phyloP scores from a whole-genome alignment of 2,888 invertebrate genomes.

The Galerucella calmariensis region DNA sequence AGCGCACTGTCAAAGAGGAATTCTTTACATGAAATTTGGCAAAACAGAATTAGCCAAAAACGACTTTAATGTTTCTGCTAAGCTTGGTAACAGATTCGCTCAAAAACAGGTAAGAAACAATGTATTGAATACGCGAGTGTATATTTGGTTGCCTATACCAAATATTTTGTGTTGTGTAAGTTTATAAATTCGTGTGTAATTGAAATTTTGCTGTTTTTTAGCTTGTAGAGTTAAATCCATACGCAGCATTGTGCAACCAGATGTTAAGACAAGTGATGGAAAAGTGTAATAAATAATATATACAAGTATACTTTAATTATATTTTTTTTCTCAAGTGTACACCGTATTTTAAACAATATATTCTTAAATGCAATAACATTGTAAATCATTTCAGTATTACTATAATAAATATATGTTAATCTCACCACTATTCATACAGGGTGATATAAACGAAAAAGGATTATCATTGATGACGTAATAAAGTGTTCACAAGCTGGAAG shows the following conservation, averaged over 20 bases:
- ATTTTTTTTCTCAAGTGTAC: conserved; percentile 42
- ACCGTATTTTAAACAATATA: conserved; percentile 47
- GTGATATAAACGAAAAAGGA: neutral
- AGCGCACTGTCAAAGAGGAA: conserved; percentile 86
- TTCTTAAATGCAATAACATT: conserved; percentile 45
- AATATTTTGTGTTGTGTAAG: too few relatives aligned
- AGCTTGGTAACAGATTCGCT: conserved; percentile 88
- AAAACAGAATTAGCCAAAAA: conserved; percentile 75
- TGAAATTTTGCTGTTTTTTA: conserved; percentile 62
- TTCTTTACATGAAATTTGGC: conserved; percentile 78
- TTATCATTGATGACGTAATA: too few relatives aligned
- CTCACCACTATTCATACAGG: conserved; percentile 17
- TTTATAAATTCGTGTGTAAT: neutral
- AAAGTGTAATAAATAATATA: conserved; percentile 48
- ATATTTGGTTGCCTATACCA: neutral
- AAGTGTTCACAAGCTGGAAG: too few relatives aligned
- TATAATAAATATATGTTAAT: conserved; percentile 25
- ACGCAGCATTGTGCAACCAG: conserved; percentile 94
- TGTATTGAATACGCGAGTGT: neutral
- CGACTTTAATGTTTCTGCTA: conserved; percentile 83
- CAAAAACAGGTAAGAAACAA: conserved; percentile 74
- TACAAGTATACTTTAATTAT: conserved; percentile 47
- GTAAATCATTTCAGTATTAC: conserved; percentile 24
- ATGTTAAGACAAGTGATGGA: conserved; percentile 87
- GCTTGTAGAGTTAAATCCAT: conserved; percentile 90